phyloP scores from a whole-genome alignment of 2,797 vertebrate genomes.

The Aldrovandia affinis region DNA sequence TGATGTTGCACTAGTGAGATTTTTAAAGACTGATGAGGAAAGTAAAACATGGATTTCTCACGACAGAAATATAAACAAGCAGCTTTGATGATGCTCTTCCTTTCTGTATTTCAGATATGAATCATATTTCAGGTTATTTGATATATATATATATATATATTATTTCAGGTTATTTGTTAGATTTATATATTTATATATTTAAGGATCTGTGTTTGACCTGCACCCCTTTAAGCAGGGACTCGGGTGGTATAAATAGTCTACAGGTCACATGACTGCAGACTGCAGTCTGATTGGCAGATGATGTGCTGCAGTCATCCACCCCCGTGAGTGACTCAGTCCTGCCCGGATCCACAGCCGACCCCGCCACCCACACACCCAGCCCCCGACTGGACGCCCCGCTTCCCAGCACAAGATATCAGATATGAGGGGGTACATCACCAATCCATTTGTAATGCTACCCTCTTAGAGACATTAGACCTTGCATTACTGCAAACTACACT shows the following conservation, averaged over 20 bases:
- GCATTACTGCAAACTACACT: conserved; percentile 29
- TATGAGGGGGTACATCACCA: neutral
- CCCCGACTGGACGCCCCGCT: conserved; percentile 27
- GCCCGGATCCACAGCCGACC: conserved; percentile 35
- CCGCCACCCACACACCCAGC: conserved; percentile 55
- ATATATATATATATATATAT: neutral
- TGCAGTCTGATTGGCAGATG: conserved; percentile 38
- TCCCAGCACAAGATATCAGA: conserved; percentile 15
- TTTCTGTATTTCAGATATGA: neutral
- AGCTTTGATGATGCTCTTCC: neutral
- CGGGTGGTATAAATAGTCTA: conserved; percentile 59
- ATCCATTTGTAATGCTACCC: neutral
- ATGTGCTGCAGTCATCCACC: conserved; percentile 6
- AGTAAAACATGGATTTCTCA: neutral
- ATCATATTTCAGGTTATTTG: neutral
- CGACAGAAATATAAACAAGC: neutral
- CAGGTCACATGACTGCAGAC: conserved; percentile 60
- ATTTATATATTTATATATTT: neutral
- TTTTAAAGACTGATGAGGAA: neutral
- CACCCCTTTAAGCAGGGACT: neutral
- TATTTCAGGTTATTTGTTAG: neutral
- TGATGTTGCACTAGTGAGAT: neutral
- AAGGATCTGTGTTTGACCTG: neutral
- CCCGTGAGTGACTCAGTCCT: conserved; percentile 43
- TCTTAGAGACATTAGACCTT: neutral